Base-by-base conservation (phyloP, 1,140 invertebrate species). In the Chionoecetes opilio region DNA sequence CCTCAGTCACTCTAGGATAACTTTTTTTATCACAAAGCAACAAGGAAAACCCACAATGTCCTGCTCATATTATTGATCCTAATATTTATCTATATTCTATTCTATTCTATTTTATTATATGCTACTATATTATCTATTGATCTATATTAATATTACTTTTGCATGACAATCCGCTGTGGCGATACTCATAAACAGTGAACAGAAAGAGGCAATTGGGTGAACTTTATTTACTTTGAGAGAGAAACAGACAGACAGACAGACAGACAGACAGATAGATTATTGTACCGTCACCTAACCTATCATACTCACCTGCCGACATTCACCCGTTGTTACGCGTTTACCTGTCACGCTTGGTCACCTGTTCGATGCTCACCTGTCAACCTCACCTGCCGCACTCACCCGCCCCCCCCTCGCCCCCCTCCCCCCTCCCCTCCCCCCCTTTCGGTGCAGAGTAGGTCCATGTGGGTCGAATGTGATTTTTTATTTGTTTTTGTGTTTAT, bases 261-360 rank as follows among this genome's bases (percentile, higher is more conserved):
- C 21, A 75, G 63, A 75, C 21, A 75, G 63, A 75, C 21, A 75
- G 63, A 75, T 8, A 63, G 53, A 31, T 34, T 21, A 2, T 37
- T 37, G 37, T 53, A 17, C 35, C 87, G 35, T 46, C 17, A 14
- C 37, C 87, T 46, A 3, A 6, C 87, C 37, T 41, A 0, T 46
- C 87, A n/a, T 21, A 38, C 87, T 32, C 35, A 29, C 14, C 34
- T 21, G 37, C 85, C 9, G 34, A 37, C 85, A 35, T 26, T 38
- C 85, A 35, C 32, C 37, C n/a, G 85, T 38, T n/a, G 87, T 38
- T 29, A 34, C 86, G 14, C 31, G 21, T 35, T 35, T 35, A 38
- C 37, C 87, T 35, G 37, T 38, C 87, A n/a, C 87, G 87, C 34
- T 11, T n/a, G 41, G 87, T 89, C 87, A 89, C 87, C 37, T 37